Conservation (phyloP, 2,113 vertebrate genomes). For the Cichladusa arquata region DNA sequence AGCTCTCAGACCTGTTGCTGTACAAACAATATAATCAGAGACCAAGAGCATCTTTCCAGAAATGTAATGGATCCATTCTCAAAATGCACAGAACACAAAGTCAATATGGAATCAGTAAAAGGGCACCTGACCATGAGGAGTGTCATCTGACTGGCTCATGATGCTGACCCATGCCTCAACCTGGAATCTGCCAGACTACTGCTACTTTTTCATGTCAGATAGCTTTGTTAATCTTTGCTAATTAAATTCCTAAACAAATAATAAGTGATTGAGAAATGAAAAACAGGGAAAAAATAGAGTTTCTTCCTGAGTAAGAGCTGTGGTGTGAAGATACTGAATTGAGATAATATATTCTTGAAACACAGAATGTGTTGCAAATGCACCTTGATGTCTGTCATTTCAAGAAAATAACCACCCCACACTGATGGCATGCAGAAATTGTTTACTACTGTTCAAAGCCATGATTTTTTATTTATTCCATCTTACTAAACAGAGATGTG, state of each 20-base stretch:
- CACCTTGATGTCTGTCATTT: slow-evolving; percentile 13
- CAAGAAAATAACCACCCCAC: not conserved
- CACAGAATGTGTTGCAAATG: not conserved
- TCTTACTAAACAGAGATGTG: not conserved
- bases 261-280: not conserved
- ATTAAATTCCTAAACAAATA: not conserved
- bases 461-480: not conserved
- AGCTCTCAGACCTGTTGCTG: not conserved
- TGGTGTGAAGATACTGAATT: not conserved
- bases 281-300: not conserved
- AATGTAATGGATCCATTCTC: not conserved
- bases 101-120: not conserved
- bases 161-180: not conserved
- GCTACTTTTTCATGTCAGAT: not conserved
- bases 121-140: not conserved
- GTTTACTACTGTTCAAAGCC: slow-evolving; percentile 23
- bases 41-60: not conserved
- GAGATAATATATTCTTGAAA: not conserved
- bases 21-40: not conserved
- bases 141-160: not conserved
- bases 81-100: not conserved
- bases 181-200: not conserved
- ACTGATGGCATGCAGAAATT: not conserved
- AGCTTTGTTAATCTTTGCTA: not conserved
- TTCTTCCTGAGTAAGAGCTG: not conserved